Percentiles rank a stretch among this genome's conserved stretches.
Evolutionary conservation across 2,797 vertebrate species (phyloP).

Genomic region (Gallinago solitaria): DNA sequence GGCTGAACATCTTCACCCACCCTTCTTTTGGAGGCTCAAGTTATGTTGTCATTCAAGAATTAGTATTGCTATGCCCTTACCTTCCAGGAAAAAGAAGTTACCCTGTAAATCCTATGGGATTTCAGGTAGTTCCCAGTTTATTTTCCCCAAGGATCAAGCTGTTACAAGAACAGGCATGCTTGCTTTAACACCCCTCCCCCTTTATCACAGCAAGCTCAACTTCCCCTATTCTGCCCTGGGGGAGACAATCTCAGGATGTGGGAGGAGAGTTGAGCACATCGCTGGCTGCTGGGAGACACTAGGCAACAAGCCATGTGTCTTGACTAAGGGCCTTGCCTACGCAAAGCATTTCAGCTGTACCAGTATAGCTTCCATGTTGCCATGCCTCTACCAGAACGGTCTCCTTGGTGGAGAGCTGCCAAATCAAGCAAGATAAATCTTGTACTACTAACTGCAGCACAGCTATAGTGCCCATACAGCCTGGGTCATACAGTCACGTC

Average conservation of each 20-base stretch:
- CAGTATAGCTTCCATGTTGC: conserved; percentile 14
- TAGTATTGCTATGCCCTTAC: not conserved
- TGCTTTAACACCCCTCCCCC: conserved; percentile 62
- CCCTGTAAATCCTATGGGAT: not conserved
- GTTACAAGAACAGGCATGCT: conserved; percentile 4
- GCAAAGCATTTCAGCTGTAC: not conserved
- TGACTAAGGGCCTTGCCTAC: conserved; percentile 57
- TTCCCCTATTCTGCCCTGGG: conserved; percentile 67
- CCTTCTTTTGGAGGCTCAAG: not conserved
- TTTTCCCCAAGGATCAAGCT: not conserved
- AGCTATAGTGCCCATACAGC: not conserved
- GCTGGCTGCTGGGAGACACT: conserved; percentile 58
- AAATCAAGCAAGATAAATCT: not conserved
- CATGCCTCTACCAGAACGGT: not conserved
- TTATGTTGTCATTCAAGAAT: not conserved
- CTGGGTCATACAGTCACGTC: not conserved
- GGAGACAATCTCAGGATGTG: conserved; percentile 70
- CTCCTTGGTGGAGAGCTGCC: not conserved
- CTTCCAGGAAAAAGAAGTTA: not conserved
- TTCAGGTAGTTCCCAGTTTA: not conserved
- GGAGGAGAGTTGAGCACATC: conserved; percentile 56
- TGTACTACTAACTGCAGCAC: not conserved
- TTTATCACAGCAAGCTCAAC: conserved; percentile 44
- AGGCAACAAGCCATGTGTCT: conserved; percentile 49
- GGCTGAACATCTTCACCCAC: not conserved